Conservation (phyloP, 2,113 vertebrate genomes). For the Furnarius figulus region DNA sequence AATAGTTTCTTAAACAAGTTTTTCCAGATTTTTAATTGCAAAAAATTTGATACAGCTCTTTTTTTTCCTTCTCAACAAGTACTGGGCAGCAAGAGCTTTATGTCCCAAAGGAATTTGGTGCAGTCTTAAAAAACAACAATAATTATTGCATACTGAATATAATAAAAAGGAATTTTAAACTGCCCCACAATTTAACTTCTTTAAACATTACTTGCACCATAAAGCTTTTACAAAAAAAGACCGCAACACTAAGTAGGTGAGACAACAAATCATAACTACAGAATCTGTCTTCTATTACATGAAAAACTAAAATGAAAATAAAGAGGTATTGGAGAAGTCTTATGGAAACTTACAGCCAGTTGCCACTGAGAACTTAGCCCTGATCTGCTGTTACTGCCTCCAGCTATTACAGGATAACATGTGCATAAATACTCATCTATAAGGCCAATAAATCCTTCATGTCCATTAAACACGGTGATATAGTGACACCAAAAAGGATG, state of each 20-base stretch:
- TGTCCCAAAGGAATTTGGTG: neutral
- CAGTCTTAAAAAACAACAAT: neutral
- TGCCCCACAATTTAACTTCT: neutral
- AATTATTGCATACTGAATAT: neutral
- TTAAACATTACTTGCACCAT: neutral
- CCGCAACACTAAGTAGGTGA: neutral
- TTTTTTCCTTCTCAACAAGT: neutral
- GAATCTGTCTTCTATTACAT: neutral
- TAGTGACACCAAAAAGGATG: neutral
- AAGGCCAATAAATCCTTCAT: neutral
- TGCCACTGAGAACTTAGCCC: neutral
- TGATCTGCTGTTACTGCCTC: neutral
- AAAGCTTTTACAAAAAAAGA: neutral
- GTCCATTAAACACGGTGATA: neutral
- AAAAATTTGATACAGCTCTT: neutral
- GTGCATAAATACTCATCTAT: neutral
- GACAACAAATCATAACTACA: neutral
- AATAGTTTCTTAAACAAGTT: constrained; percentile 63
- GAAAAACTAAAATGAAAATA: neutral
- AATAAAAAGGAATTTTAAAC: neutral
- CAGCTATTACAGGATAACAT: neutral
- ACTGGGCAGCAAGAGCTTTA: neutral
- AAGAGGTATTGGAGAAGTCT: neutral
- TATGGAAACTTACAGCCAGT: neutral
- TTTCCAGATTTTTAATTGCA: constrained; percentile 55